A percentile compares a stretch with the other conserved stretches of the same genome.
These are phyloP conservation scores for Acrossocheilus fasciatus DNA, from an alignment of 2,797 vertebrate genomes.

Conservation along the genomic window DNA sequence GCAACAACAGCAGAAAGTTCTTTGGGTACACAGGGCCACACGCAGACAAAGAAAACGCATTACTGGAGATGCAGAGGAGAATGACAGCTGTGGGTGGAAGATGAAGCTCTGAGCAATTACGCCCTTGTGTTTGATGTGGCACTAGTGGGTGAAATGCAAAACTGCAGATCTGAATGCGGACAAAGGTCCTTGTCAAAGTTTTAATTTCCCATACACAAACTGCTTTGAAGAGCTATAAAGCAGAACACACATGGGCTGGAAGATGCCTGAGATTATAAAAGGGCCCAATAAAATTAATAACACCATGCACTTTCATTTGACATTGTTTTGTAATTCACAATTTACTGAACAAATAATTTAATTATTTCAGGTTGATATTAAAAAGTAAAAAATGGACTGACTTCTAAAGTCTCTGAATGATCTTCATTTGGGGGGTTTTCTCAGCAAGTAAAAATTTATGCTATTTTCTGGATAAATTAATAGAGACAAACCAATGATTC, in stretches of 20 bases:
- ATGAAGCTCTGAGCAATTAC: conserved; percentile 24
- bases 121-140: background rate
- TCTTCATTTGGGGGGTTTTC: too few species aligned
- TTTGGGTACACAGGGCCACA: background rate
- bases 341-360: background rate
- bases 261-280: background rate
- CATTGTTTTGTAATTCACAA: background rate
- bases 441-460: too few species aligned
- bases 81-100: conserved; percentile 10
- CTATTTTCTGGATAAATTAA: too few species aligned
- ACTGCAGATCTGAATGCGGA: conserved; percentile 15
- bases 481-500: too few species aligned
- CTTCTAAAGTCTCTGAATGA: background rate
- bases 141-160: conserved; percentile 49
- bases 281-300: background rate
- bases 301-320: background rate
- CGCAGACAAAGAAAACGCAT: background rate
- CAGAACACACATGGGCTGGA: background rate
- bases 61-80: background rate
- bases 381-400: background rate
- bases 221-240: conserved; percentile 11
- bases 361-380: background rate
- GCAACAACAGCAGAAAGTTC: background rate
- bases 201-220: conserved; percentile 21
- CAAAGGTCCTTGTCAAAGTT: background rate